Conservation (phyloP, 2,888 invertebrate species). For the Cephonodes hylas region DNA sequence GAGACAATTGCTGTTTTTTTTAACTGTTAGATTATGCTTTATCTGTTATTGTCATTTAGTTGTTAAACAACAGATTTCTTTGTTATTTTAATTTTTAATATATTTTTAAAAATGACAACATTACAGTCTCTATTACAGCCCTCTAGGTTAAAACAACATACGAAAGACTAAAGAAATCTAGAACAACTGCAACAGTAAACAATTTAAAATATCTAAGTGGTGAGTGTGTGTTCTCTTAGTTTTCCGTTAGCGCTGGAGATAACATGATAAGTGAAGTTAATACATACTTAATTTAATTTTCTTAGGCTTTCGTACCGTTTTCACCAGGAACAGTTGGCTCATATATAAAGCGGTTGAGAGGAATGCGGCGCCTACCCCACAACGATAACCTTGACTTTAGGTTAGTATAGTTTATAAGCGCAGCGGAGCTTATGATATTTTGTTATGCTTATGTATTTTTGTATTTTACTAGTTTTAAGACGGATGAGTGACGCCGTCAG, state of each 20-base stretch:
- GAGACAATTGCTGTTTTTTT: no score
- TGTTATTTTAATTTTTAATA: no score
- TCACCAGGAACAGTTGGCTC: neutral
- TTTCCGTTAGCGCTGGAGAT: neutral
- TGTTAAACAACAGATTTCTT: no score
- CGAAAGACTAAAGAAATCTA: neutral
- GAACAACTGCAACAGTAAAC: neutral
- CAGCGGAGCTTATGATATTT: conserved; percentile 20
- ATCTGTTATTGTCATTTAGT: no score
- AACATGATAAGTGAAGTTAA: neutral
- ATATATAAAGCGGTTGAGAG: conserved; percentile 30
- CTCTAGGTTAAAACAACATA: neutral
- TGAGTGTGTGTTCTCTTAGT: neutral
- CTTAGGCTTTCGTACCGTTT: neutral
- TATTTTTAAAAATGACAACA: no score
- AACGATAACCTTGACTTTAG: conserved; percentile 44
- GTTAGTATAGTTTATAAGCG: conserved; percentile 17
- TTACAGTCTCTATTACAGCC: no score
- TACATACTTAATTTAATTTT: neutral
- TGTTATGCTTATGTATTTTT: neutral
- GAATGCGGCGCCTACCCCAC: conserved; percentile 40
- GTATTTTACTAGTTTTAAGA: no score
- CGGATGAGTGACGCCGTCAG: no score
- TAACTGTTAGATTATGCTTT: no score
- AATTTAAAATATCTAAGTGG: neutral